These are phyloP conservation scores for Epicauta chinensis DNA, from an alignment of 1,140 invertebrate species.

Conservation along the genomic window DNA sequence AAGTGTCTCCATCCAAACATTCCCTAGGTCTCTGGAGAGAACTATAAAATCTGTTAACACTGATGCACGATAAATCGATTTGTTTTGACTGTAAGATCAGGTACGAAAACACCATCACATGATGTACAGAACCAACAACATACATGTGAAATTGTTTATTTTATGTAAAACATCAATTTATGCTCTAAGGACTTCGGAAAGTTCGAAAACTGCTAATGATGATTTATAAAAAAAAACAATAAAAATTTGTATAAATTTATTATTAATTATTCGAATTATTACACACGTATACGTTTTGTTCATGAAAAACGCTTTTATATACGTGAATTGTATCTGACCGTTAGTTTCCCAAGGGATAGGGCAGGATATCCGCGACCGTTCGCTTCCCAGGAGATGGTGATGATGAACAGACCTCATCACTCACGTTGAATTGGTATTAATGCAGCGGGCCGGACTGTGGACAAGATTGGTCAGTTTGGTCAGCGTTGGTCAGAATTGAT, in stretches of 20 bases:
- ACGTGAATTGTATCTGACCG: conserved; percentile 22
- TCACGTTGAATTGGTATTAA: conserved; percentile 42
- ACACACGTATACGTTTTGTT: not conserved
- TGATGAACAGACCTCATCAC: conserved; percentile 39
- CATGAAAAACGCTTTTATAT: conserved; percentile 2
- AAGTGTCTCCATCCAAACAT: conserved; percentile 9
- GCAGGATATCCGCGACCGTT: conserved; percentile 26
- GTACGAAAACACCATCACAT: conserved; percentile 21
- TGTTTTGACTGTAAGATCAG: conserved; percentile 28
- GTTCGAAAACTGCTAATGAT: not conserved
- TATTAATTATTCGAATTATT: not conserved
- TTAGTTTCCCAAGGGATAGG: conserved; percentile 11
- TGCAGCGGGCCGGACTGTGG: conserved; percentile 36
- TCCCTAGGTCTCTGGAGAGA: conserved; percentile 15
- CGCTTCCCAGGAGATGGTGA: conserved; percentile 28
- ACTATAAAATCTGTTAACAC: conserved; percentile 21
- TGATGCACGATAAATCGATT: conserved; percentile 24
- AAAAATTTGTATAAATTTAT: not conserved
- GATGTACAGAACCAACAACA: conserved; percentile 7
- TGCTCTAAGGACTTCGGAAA: conserved; percentile 7
- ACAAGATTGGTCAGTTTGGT: conserved; percentile 35
- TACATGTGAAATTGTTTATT: conserved; percentile 12
- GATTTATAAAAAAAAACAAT: not conserved
- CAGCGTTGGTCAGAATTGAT: conserved; percentile 35
- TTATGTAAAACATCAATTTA: conserved; percentile 10